phyloP scores from a whole-genome alignment of 2,113 vertebrate species.

The Lathamus discolor region DNA sequence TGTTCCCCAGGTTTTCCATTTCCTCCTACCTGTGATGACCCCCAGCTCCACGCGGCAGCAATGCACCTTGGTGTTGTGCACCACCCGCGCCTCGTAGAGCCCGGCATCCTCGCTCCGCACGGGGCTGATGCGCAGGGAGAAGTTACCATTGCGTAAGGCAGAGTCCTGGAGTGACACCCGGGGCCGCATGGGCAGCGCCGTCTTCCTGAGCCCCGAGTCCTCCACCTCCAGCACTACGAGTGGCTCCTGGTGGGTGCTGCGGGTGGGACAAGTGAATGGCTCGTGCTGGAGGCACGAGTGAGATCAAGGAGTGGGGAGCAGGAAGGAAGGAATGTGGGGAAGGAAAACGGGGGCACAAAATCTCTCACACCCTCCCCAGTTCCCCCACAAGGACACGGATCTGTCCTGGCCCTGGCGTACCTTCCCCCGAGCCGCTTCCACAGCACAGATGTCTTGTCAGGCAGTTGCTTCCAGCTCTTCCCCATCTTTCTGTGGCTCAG shows the following conservation, averaged over 20 bases:
- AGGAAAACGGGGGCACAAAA: background rate
- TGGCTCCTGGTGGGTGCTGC: background rate
- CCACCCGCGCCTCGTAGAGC: slow-evolving; percentile 16
- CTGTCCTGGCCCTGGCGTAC: background rate
- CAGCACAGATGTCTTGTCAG: background rate
- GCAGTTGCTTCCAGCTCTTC: background rate
- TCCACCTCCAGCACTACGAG: slow-evolving; percentile 43
- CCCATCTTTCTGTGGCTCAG: background rate
- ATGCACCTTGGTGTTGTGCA: background rate
- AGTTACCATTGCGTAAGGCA: background rate
- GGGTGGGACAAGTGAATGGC: fast-evolving
- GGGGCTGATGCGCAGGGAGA: slow-evolving; percentile 38
- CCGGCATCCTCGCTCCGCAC: background rate
- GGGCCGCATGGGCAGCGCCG: background rate
- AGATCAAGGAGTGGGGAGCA: background rate
- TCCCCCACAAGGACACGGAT: background rate
- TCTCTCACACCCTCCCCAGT: background rate
- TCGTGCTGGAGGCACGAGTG: fast-evolving
- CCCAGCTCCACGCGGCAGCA: slow-evolving; percentile 50
- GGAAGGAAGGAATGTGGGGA: background rate
- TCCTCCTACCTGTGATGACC: slow-evolving; percentile 52
- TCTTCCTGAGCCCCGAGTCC: slow-evolving; percentile 3
- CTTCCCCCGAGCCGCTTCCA: slow-evolving; percentile 44
- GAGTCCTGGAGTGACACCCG: slow-evolving; percentile 26
- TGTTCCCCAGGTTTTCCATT: background rate